Evolutionary conservation across 64 coral and sea anemone species (phyloP).

Genomic region (Dendronephthya gigantea): DNA sequence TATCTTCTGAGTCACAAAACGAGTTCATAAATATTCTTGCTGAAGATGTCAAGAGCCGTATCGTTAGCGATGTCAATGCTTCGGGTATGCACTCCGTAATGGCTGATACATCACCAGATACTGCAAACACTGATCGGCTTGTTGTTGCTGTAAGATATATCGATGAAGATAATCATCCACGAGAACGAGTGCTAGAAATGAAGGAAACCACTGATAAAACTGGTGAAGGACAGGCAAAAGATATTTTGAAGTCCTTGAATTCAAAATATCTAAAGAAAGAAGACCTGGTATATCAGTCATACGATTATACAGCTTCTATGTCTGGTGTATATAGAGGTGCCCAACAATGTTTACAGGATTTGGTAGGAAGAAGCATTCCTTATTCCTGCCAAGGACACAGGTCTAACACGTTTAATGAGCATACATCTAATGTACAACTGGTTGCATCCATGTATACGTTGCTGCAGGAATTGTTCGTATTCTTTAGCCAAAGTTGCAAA

Average conservation of each 20-base stretch:
- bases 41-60: not conserved
- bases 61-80: not conserved
- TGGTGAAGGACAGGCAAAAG: not conserved
- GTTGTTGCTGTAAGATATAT: constrained; percentile 19
- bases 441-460: not conserved
- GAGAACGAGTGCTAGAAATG: constrained; percentile 21
- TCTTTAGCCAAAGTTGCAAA: not conserved
- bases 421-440: not conserved
- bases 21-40: not conserved
- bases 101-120: constrained; percentile 11
- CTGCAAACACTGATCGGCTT: constrained; percentile 3
- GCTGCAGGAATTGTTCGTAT: not conserved
- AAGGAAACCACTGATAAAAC: not conserved
- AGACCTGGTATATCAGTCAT: not conserved
- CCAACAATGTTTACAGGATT: not conserved
- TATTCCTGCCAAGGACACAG: not conserved
- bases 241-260: not conserved
- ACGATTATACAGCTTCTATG: not conserved
- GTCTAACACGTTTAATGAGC: not conserved
- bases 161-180: not conserved
- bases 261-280: no score
- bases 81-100: not conserved
- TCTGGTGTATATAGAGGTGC: not conserved
- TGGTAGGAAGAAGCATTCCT: not conserved
- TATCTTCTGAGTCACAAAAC: not conserved